phyloP scores from a whole-genome alignment of 2,113 vertebrate species.

The Pontoporia blainvillei region DNA sequence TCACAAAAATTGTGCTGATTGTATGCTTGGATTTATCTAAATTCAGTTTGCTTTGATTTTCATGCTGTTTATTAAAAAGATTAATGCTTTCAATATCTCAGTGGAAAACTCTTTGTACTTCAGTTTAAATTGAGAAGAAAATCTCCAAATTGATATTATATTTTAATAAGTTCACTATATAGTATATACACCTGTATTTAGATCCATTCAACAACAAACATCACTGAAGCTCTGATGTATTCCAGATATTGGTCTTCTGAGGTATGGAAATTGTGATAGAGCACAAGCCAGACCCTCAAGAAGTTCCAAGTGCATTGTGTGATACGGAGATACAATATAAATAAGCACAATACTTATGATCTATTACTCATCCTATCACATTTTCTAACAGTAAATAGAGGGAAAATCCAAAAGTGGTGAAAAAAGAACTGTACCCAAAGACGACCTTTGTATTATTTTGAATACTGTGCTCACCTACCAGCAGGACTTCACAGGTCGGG shows the following conservation, averaged over 20 bases:
- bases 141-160: not conserved
- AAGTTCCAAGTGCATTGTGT: not conserved
- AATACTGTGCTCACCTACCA: not conserved
- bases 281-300: not conserved
- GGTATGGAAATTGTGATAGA: not conserved
- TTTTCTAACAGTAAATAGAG: not conserved
- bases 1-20: not conserved
- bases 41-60: conserved; percentile 14
- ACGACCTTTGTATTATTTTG: not conserved
- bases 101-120: not conserved
- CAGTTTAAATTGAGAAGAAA: not conserved
- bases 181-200: not conserved
- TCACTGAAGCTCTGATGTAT: not conserved
- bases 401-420: not conserved
- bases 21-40: not conserved
- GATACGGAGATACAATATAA: not conserved
- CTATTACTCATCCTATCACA: not conserved
- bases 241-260: not conserved
- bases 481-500: not conserved
- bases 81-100: not conserved
- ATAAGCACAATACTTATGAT: not conserved
- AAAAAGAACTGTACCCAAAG: not conserved
- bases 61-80: not conserved
- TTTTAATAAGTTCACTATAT: not conserved
- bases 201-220: not conserved